Evolutionary conservation across 2,113 vertebrate species (phyloP).

Genomic region (Prolemur simus): DNA sequence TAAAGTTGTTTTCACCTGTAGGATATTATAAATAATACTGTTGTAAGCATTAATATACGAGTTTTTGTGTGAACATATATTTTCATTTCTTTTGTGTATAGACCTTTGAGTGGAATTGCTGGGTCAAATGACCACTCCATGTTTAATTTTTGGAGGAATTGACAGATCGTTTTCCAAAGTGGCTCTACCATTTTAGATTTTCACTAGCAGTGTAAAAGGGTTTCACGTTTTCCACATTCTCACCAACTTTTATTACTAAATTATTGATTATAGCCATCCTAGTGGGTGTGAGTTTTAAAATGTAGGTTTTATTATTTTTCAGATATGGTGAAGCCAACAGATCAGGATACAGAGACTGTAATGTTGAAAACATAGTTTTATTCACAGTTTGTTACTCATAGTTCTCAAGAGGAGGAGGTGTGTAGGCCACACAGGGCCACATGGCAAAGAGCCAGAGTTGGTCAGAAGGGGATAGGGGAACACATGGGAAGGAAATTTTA

Average conservation of each 20-base stretch:
- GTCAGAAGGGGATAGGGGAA: not conserved
- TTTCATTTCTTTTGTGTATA: not conserved
- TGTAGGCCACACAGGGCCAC: accelerated
- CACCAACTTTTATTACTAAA: not conserved
- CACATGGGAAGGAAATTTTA: not conserved
- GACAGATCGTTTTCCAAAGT: not conserved
- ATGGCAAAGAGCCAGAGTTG: not conserved
- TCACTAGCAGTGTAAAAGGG: not conserved
- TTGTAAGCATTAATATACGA: not conserved
- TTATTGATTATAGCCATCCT: not conserved
- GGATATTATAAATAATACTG: not conserved
- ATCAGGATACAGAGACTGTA: not conserved
- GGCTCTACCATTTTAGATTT: not conserved
- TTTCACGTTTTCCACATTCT: not conserved
- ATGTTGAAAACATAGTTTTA: not conserved
- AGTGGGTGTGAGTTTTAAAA: not conserved
- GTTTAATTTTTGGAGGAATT: not conserved
- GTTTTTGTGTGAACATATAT: not conserved
- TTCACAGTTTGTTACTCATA: not conserved
- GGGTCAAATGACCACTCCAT: not conserved
- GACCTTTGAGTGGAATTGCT: not conserved
- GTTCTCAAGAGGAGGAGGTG: not conserved
- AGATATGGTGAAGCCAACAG: not conserved
- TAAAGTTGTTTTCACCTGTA: not conserved
- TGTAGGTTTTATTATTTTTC: not conserved